phyloP scores from a whole-genome alignment of 2,113 vertebrate species.

The Pelecanoides urinatrix region DNA sequence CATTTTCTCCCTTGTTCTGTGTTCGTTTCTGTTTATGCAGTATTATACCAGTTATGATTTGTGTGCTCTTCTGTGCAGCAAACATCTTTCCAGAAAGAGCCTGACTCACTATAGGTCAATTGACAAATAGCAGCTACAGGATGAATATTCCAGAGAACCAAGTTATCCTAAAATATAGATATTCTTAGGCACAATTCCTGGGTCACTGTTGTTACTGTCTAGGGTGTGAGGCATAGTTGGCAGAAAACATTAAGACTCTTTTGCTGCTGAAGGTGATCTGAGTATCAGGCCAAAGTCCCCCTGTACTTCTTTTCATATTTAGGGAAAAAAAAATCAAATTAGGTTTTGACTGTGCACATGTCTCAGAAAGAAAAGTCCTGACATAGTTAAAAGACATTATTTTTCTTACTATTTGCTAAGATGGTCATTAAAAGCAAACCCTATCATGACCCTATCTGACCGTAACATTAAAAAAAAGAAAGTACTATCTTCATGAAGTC shows the following conservation, averaged over 20 bases:
- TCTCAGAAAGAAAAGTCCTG: neutral
- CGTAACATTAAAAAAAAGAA: neutral
- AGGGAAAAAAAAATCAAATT: neutral
- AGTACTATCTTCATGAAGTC: neutral
- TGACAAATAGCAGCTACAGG: neutral
- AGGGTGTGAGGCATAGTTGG: neutral
- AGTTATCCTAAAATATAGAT: neutral
- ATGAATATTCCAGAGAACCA: neutral
- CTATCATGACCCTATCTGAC: too few species aligned
- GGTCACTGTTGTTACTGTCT: neutral
- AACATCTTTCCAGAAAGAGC: neutral
- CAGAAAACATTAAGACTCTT: neutral
- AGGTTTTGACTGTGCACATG: fast-evolving
- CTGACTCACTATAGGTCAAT: neutral
- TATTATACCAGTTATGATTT: neutral
- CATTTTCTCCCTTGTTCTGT: neutral
- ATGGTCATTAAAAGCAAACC: neutral
- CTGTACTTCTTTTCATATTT: neutral
- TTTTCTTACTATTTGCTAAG: neutral
- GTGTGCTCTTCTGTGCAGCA: neutral
- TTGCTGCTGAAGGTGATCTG: neutral
- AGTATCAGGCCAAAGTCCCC: neutral
- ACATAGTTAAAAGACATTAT: neutral
- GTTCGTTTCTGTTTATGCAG: neutral
- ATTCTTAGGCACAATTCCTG: neutral